Base-by-base conservation (phyloP, 2,797 vertebrate genomes). In the Heterohyrax brucei region DNA sequence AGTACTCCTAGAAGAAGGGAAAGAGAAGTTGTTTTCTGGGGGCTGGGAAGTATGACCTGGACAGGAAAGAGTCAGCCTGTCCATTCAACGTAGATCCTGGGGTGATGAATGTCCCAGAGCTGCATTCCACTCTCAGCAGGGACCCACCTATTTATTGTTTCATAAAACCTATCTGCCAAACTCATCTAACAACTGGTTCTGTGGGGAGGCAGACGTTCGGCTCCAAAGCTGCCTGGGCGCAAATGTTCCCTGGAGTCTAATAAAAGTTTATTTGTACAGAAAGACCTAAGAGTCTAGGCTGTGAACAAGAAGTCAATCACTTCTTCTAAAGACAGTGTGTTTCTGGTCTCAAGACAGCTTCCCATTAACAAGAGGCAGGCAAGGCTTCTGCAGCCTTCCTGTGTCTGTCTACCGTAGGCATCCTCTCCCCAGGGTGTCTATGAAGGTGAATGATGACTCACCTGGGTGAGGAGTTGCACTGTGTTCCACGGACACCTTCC, bases 61-160 rank as follows among this genome's bases (percentile, higher is more conserved):
- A 87, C 93, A 62, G 18, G 7, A 84, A 7, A 86, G 94, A 91
- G 80, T 53, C 59, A 46, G 64, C 39, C 39, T 2, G 16, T 30
- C 33, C 5, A 93, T 30, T 90, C 87, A 78, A 96, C 93, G 82
- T 68, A 64, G 50, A 97, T 84, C 24, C 77, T 10, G 16, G 0
- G 10, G 68, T 3, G 14, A 96, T 93, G 95, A 91, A 97, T 94
- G 97, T 92, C 94, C 96, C 48, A 1, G 88, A 61, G 73, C 96
- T 90, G 95, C 98, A 96, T 96, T 98, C 95, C 96, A 93, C 90
- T 87, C 76, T 14, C 87, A 80, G 30, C 4, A 56, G 77, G 62
- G 95, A 95, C 48, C 87, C 84, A 87, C 89, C 95, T 53, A 50
- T 96, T 96, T 48, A 77, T 33, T 95, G 91, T 92, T 59, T 81